Percentiles rank a stretch among this genome's conserved stretches.
phyloP scores from a whole-genome alignment of 2,888 invertebrate genomes.

The Agapetus fuscipes region DNA sequence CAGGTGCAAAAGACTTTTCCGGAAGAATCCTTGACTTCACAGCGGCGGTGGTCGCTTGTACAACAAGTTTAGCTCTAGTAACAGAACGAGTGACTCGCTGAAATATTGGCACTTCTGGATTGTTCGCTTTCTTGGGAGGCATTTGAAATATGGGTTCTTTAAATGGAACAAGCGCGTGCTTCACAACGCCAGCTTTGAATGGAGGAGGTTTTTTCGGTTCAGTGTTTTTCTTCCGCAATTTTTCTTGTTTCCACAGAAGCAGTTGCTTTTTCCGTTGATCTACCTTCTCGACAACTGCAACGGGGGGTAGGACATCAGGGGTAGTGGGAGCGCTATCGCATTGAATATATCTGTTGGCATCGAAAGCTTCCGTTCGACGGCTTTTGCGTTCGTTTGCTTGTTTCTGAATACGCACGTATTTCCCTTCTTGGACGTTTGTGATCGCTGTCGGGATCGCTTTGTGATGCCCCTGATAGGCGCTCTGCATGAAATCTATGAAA shows the following conservation, averaged over 20 bases:
- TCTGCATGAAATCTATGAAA: slow-evolving; percentile 9
- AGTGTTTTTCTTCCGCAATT: slow-evolving; percentile 7
- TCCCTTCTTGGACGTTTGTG: slow-evolving; percentile 9
- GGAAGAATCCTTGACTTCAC: not conserved
- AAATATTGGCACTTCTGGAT: not conserved
- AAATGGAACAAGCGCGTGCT: slow-evolving; percentile 9
- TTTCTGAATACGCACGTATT: slow-evolving; percentile 10
- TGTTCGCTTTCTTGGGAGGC: slow-evolving; percentile 1
- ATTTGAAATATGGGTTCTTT: slow-evolving; percentile 16
- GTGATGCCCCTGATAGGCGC: slow-evolving; percentile 11
- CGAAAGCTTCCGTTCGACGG: slow-evolving; percentile 11
- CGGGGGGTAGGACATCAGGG: not conserved
- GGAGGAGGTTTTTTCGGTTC: slow-evolving; percentile 16
- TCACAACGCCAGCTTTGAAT: slow-evolving; percentile 16
- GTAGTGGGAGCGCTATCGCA: slow-evolving; percentile 1
- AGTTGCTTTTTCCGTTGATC: slow-evolving; percentile 16
- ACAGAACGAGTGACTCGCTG: slow-evolving; percentile 12
- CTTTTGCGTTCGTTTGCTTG: slow-evolving; percentile 13
- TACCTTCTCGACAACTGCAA: not conserved
- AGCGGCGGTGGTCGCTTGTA: not conserved
- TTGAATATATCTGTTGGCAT: slow-evolving; percentile 9
- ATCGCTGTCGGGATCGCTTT: slow-evolving; percentile 12
- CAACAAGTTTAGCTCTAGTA: slow-evolving; percentile 6
- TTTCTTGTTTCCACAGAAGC: slow-evolving; percentile 14
- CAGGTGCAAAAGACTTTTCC: slow-evolving; percentile 42